Evolutionary conservation across 2,888 invertebrate genomes (phyloP).

Genomic region (Oscheius onirici): DNA sequence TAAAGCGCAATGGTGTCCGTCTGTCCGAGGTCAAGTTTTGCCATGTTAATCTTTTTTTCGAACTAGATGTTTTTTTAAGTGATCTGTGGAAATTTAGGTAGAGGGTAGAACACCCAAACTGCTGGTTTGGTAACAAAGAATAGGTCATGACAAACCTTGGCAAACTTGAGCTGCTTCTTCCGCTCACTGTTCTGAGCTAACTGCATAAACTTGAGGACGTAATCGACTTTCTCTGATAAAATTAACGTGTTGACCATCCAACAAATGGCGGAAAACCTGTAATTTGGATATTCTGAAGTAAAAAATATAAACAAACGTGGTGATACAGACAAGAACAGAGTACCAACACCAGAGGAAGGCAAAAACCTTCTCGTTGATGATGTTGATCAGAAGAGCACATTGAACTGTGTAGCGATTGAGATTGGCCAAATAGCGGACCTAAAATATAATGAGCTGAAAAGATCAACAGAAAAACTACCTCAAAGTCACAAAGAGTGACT

Average conservation of each 20-base stretch:
- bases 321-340: slow-evolving; percentile 61
- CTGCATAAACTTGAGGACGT: slow-evolving; percentile 65
- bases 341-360: slow-evolving; percentile 71
- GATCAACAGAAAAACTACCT: slow-evolving; percentile 54
- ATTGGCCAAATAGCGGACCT: slow-evolving; percentile 68
- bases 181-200: slow-evolving; percentile 55
- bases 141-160: slow-evolving; percentile 29
- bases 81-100: no score
- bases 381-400: slow-evolving; percentile 70
- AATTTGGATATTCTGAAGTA: slow-evolving; percentile 9
- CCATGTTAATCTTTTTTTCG: no score
- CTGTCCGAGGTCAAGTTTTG: no score
- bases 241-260: slow-evolving; percentile 66
- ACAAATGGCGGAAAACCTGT: slow-evolving; percentile 62
- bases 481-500: slow-evolving; percentile 69
- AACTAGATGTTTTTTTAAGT: no score
- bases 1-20: no score
- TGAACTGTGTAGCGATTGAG: slow-evolving; percentile 66
- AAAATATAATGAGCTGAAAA: neutral
- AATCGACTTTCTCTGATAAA: slow-evolving; percentile 65
- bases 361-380: slow-evolving; percentile 71
- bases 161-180: slow-evolving; percentile 45
- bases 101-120: no score
- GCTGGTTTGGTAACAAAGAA: no score
- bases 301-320: slow-evolving; percentile 44